phyloP scores from a whole-genome alignment of 2,888 invertebrate species.

The Caenorhabditis sulstoni region DNA sequence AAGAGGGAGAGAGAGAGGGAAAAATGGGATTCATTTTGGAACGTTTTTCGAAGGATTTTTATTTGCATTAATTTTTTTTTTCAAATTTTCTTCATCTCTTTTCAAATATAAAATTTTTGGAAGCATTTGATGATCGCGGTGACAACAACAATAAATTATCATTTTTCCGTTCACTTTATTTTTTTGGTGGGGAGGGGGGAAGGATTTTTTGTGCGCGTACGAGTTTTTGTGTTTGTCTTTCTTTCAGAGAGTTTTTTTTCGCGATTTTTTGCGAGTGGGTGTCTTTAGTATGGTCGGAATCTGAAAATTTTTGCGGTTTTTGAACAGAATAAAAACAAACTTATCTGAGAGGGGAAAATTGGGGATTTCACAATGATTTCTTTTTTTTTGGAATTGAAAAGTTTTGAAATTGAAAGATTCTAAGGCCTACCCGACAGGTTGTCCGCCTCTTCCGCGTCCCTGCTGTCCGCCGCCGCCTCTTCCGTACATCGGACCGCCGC shows the following conservation, averaged over 20 bases:
- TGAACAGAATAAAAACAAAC: background rate
- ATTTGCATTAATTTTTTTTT: conserved; percentile 20
- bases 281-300: conserved; percentile 51
- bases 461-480: conserved; percentile 38
- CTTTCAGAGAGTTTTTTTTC: conserved; percentile 12
- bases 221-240: conserved; percentile 7
- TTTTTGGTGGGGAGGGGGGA: no score
- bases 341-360: no score
- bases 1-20: background rate
- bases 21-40: background rate
- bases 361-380: no score
- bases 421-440: conserved; percentile 40
- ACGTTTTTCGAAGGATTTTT: background rate
- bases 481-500: conserved; percentile 22
- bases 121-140: background rate
- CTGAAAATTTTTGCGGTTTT: conserved; percentile 23
- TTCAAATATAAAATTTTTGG: background rate
- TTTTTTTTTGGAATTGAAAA: no score
- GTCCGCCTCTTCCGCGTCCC: conserved; percentile 58
- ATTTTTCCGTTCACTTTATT: no score
- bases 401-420: no score
- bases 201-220: background rate
- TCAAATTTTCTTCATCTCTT: background rate
- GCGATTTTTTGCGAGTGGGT: conserved; percentile 16
- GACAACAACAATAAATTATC: background rate